These are phyloP conservation scores for Gadopsis marmoratus DNA, from an alignment of 2,797 vertebrate species.

Conservation along the genomic window DNA sequence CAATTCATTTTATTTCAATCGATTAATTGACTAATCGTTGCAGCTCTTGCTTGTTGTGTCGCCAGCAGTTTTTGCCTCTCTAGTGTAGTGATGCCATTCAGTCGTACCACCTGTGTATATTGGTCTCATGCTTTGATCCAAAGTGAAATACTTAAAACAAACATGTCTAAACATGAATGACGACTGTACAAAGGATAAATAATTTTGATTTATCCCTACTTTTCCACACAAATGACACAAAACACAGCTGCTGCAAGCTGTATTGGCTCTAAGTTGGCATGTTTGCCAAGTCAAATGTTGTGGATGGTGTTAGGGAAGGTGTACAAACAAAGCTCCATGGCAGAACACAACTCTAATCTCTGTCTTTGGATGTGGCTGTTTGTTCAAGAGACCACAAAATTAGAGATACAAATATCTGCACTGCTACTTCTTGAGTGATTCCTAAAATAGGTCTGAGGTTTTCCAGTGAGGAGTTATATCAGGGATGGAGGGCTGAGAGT, in stretches of 20 bases:
- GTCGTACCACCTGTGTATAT: neutral
- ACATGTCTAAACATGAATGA: neutral
- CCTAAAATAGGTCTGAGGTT: neutral
- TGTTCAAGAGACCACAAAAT: neutral
- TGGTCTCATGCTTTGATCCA: neutral
- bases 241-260: neutral
- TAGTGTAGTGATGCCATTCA: slow-evolving; percentile 4
- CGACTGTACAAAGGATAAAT: too few species aligned
- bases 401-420: neutral
- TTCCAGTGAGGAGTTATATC: neutral
- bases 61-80: neutral
- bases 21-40: too few species aligned
- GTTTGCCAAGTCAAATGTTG: slow-evolving; percentile 8
- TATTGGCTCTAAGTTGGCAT: neutral
- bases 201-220: neutral
- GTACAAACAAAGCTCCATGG: neutral
- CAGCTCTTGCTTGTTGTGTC: neutral
- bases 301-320: neutral
- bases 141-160: neutral
- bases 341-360: neutral
- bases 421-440: neutral
- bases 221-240: slow-evolving; percentile 1
- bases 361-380: neutral
- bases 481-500: neutral
- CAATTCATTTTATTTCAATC: too few species aligned